A percentile compares a stretch with the other conserved stretches of the same genome.
Conservation (phyloP, 2,888 invertebrate species). For the Drosophila neonasuta region DNA sequence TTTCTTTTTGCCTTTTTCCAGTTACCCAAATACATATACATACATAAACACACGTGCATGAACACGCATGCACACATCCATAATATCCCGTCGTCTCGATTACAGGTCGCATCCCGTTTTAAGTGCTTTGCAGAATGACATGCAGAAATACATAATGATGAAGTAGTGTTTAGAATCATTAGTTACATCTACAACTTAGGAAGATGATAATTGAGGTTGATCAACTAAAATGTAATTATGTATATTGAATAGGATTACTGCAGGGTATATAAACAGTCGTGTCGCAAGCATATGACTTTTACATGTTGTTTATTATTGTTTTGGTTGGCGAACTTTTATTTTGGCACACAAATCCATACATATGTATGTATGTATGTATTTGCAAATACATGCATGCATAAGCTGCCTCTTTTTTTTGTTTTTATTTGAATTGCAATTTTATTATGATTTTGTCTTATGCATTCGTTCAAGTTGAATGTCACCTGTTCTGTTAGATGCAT, state of each 20-base stretch:
- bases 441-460: constrained; percentile 17
- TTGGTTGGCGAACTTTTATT: constrained; percentile 37
- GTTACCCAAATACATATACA: constrained; percentile 7
- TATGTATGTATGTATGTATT: constrained; percentile 3
- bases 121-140: constrained; percentile 3
- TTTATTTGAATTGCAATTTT: constrained; percentile 5
- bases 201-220: no score
- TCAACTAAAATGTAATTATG: no score
- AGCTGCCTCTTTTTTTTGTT: constrained; percentile 4
- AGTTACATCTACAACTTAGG: no score
- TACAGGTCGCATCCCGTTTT: constrained; percentile 23
- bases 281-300: background rate
- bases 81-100: constrained; percentile 3
- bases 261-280: constrained; percentile 2
- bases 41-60: constrained; percentile 9
- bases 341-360: constrained; percentile 20
- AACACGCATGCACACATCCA: constrained; percentile 5
- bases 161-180: constrained; percentile 2
- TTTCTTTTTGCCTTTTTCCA: constrained; percentile 18
- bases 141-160: background rate
- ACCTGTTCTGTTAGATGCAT: constrained; percentile 23
- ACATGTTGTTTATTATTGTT: constrained; percentile 29
- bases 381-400: constrained; percentile 7
- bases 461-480: constrained; percentile 49
- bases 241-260: no score